These are phyloP conservation scores for Leptopilina clavipes DNA, from an alignment of 1,140 invertebrate genomes.

Conservation along the genomic window DNA sequence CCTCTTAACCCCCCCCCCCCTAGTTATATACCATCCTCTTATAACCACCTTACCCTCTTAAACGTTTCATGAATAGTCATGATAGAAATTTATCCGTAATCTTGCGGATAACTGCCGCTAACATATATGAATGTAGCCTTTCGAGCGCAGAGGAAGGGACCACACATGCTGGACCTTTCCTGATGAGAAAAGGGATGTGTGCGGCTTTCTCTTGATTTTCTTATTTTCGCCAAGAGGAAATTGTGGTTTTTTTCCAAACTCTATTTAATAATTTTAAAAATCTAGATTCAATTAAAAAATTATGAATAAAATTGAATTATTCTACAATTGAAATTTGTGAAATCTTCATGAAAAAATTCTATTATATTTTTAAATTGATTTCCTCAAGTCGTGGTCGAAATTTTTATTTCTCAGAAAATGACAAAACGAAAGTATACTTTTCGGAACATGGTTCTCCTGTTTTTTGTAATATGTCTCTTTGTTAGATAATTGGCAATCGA, in stretches of 20 bases:
- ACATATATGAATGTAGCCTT: slow-evolving; percentile 6
- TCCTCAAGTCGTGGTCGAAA: neutral
- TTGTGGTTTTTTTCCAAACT: too few relatives aligned
- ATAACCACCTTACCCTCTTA: slow-evolving; percentile 36
- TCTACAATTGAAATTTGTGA: too few relatives aligned
- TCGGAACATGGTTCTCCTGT: neutral
- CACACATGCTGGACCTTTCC: neutral
- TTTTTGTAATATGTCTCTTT: neutral
- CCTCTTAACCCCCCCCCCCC: slow-evolving; percentile 34
- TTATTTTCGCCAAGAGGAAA: too few relatives aligned
- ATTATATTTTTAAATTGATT: neutral
- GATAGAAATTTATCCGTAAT: slow-evolving; percentile 37
- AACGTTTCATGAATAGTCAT: slow-evolving; percentile 41
- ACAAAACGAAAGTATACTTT: slow-evolving; percentile 2
- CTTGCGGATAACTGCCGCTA: slow-evolving; percentile 36
- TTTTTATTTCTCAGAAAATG: neutral
- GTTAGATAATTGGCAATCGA: slow-evolving; percentile 3
- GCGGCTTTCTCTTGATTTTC: too few relatives aligned
- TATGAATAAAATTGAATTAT: too few relatives aligned
- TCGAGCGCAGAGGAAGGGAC: neutral
- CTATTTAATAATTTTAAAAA: too few relatives aligned
- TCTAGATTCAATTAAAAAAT: too few relatives aligned
- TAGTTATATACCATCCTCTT: slow-evolving; percentile 1
- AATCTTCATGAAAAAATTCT: too few relatives aligned
- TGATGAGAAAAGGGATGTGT: too few relatives aligned